A percentile compares a stretch with the other conserved stretches of the same genome.
Conservation (phyloP, 2,888 invertebrate species). For the Linyphia triangularis region DNA sequence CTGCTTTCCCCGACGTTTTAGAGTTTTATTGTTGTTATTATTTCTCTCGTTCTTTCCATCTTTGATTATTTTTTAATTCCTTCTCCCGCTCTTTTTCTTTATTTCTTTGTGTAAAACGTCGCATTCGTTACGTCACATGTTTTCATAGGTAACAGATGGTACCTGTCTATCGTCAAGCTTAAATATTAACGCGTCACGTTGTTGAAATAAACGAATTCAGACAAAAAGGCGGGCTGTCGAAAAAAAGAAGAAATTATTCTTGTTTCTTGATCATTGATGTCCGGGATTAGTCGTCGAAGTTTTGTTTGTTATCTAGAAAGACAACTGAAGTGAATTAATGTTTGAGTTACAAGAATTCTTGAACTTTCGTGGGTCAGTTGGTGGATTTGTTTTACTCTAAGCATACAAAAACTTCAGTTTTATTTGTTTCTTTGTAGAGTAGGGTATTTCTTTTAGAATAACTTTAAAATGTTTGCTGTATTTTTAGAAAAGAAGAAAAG, state of each 20-base stretch:
- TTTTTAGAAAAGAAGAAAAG: too few species aligned
- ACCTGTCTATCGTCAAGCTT: slow-evolving; percentile 16
- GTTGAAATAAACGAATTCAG: too few species aligned
- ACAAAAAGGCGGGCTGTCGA: not conserved
- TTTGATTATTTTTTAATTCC: slow-evolving; percentile 36
- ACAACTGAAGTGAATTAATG: not conserved
- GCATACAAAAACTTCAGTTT: not conserved
- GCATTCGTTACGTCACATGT: slow-evolving; percentile 1
- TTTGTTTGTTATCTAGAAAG: not conserved
- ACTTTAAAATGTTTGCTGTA: too few species aligned
- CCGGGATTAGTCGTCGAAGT: slow-evolving; percentile 25
- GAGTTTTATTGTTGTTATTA: slow-evolving; percentile 7
- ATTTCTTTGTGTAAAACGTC: slow-evolving; percentile 2
- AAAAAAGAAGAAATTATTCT: not conserved
- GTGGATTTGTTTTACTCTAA: not conserved
- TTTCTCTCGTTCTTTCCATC: slow-evolving; percentile 11
- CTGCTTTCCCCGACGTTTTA: too few species aligned
- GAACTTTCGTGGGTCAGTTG: not conserved
- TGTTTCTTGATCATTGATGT: not conserved
- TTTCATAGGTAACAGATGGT: slow-evolving; percentile 23
- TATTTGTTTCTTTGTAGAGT: not conserved
- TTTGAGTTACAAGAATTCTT: not conserved
- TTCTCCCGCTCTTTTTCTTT: not conserved
- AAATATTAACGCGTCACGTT: slow-evolving; percentile 54
- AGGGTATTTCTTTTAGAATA: not conserved